Evolutionary conservation across 2,888 invertebrate genomes (phyloP).

Genomic region (Dicyrtomina minuta): DNA sequence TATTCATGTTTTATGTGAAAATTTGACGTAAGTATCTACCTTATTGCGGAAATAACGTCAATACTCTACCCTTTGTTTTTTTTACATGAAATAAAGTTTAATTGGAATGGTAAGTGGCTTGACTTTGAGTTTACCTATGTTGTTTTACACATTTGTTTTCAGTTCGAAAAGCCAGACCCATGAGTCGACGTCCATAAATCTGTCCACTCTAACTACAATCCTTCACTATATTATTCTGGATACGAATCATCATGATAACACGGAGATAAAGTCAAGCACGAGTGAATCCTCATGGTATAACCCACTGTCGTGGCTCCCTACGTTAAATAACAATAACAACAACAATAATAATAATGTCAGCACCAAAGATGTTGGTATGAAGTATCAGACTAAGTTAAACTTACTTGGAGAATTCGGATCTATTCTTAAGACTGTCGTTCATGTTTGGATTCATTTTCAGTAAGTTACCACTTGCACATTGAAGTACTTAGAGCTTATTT

Average conservation of each 20-base stretch:
- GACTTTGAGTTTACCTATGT: too few relatives aligned
- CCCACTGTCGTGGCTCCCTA: slow-evolving; percentile 27
- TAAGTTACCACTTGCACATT: slow-evolving; percentile 19
- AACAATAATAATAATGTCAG: too few relatives aligned
- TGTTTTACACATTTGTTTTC: too few relatives aligned
- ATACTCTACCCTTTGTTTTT: too few relatives aligned
- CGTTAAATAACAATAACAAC: too few relatives aligned
- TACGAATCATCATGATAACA: slow-evolving; percentile 18
- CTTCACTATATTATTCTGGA: slow-evolving; percentile 27
- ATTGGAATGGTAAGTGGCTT: too few relatives aligned
- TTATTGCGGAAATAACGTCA: too few relatives aligned
- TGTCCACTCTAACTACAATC: slow-evolving; percentile 28
- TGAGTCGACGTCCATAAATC: too few relatives aligned
- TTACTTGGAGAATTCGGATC: slow-evolving; percentile 21
- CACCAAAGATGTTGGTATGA: too few relatives aligned
- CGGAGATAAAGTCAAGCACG: slow-evolving; percentile 19
- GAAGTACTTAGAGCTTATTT: neutral
- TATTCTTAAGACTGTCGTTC: slow-evolving; percentile 28
- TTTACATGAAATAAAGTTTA: too few relatives aligned
- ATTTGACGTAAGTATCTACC: slow-evolving; percentile 21
- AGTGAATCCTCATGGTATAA: slow-evolving; percentile 29
- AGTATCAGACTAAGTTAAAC: too few relatives aligned
- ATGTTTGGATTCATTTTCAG: slow-evolving; percentile 27
- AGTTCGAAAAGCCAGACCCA: too few relatives aligned
- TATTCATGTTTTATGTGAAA: slow-evolving; percentile 30